phyloP scores from a whole-genome alignment of 2,113 vertebrate species.

The Trichomycterus rosablanca region DNA sequence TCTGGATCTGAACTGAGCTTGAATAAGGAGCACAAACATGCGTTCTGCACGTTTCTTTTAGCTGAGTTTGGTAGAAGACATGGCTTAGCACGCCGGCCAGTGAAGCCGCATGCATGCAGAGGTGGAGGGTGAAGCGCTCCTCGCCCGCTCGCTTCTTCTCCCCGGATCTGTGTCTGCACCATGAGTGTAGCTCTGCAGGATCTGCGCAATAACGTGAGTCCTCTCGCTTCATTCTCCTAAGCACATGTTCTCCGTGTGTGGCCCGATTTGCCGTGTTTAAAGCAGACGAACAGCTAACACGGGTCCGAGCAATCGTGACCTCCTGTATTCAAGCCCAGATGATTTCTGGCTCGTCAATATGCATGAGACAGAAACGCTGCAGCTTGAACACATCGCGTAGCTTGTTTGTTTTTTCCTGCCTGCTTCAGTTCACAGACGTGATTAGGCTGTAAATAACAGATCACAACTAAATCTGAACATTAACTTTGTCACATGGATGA shows the following conservation, averaged over 20 bases:
- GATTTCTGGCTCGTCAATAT: background rate
- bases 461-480: too few relatives aligned
- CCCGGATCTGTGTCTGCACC: background rate
- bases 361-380: background rate
- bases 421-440: background rate
- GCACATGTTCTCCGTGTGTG: background rate
- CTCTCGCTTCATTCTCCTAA: background rate
- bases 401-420: background rate
- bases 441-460: background rate
- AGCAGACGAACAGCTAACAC: too few relatives aligned
- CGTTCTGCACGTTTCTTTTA: conserved; percentile 23
- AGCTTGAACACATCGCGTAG: background rate
- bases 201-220: conserved; percentile 54
- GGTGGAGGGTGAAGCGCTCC: conserved; percentile 33
- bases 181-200: conserved; percentile 57
- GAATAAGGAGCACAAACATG: background rate
- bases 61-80: conserved; percentile 16
- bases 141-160: background rate
- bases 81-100: conserved; percentile 35
- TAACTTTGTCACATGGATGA: too few relatives aligned
- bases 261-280: background rate
- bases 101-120: conserved; percentile 28
- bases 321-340: too few relatives aligned
- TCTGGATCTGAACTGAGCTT: background rate
- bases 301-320: too few relatives aligned